Evolutionary conservation across 2,113 vertebrate species (phyloP).

Genomic region (Gobiocypris rarus): DNA sequence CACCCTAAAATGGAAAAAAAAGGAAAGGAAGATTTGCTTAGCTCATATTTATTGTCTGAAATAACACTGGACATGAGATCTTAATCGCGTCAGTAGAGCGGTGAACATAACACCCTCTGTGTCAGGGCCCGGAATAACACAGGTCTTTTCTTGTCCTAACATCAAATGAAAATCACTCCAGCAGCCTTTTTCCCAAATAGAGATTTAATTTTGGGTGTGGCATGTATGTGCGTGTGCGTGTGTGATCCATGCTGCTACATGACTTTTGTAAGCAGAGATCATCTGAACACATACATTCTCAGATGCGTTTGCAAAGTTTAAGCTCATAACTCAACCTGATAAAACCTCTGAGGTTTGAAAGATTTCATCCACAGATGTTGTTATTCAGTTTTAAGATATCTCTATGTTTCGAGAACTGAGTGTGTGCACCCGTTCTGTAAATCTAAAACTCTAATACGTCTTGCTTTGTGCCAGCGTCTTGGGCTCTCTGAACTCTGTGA

Average conservation of each 20-base stretch:
- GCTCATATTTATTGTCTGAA: constrained; percentile 1
- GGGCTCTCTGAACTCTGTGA: background rate
- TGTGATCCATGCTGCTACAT: constrained; percentile 19
- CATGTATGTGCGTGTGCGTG: background rate
- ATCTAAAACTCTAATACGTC: background rate
- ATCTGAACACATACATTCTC: constrained; percentile 17
- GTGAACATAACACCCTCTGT: constrained; percentile 12
- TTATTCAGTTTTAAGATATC: background rate
- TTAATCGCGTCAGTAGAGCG: constrained; percentile 14
- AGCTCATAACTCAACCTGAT: constrained; percentile 8
- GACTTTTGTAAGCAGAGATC: constrained; percentile 17
- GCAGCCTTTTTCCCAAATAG: background rate
- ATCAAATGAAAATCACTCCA: constrained; percentile 47
- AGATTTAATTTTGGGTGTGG: constrained; percentile 35
- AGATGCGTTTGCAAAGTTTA: background rate
- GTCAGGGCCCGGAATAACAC: constrained; percentile 12
- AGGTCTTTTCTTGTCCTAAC: constrained; percentile 39
- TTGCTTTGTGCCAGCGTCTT: background rate
- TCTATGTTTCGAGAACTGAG: background rate
- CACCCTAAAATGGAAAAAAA: background rate
- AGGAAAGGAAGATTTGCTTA: background rate
- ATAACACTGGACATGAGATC: constrained; percentile 38
- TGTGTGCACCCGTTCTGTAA: background rate
- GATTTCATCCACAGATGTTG: background rate
- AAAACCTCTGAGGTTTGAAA: background rate